These are phyloP conservation scores for Triplophysa tibetana DNA, from an alignment of 2,113 vertebrate species.

Conservation along the genomic window DNA sequence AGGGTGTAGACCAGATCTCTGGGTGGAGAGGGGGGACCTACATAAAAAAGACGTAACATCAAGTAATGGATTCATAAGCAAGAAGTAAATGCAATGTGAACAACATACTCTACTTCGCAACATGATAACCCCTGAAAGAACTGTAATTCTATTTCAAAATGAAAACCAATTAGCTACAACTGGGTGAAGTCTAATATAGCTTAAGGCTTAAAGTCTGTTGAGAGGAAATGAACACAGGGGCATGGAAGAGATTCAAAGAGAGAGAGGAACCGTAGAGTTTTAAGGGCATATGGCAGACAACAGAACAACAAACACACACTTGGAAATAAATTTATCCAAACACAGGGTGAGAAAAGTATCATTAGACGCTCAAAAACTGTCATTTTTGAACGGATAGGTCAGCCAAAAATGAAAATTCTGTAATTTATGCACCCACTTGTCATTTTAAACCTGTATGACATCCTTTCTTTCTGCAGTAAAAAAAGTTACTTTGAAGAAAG, in stretches of 20 bases:
- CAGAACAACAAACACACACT: not conserved
- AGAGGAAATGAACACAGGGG: conserved; percentile 6
- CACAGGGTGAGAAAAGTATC: not conserved
- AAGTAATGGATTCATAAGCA: not conserved
- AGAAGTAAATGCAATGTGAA: not conserved
- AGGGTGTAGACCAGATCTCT: conserved; percentile 84
- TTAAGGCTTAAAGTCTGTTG: conserved; percentile 22
- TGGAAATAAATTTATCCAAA: not conserved
- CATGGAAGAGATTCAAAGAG: not conserved
- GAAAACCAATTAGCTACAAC: conserved; percentile 27
- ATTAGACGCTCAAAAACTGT: too few relatives aligned
- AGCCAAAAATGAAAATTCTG: too few relatives aligned
- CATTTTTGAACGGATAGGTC: too few relatives aligned
- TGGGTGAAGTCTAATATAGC: conserved; percentile 4
- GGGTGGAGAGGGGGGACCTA: conserved; percentile 89
- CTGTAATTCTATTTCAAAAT: conserved; percentile 28
- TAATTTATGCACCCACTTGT: too few relatives aligned
- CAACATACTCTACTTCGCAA: conserved; percentile 2
- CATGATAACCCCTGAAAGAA: not conserved
- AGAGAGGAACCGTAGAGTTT: not conserved
- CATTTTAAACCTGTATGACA: too few relatives aligned
- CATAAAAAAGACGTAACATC: not conserved
- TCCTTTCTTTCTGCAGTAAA: too few relatives aligned
- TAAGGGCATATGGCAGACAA: not conserved
- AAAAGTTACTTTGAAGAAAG: too few relatives aligned